Evolutionary conservation across 1,140 invertebrate genomes (phyloP), one percentile per base, ranked within the genome.

Genomic region (Idris sp.): DNA sequence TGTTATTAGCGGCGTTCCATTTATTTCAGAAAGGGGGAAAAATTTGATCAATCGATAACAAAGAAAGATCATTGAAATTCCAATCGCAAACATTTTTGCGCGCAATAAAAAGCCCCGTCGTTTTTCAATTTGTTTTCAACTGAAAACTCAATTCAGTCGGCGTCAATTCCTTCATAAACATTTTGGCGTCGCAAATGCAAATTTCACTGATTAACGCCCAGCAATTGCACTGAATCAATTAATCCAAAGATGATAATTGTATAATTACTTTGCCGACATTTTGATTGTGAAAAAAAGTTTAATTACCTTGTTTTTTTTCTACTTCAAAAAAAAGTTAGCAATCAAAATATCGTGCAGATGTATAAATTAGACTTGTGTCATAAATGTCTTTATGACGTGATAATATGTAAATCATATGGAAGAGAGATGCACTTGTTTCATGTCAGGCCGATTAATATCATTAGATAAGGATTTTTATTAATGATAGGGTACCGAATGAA

Each of bases 391-490:
- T 56, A 48, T 48, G 51, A 58, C 35, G 43, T 56, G 43, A 36
- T 67, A 65, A 65, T 67, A 67, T 58, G 62, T 58, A 67, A 67
- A 67, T 67, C 28, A 56, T 31, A 16, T 13, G 18, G 40, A 15
- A 46, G 22, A 49, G 31, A 67, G 62, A 53, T 67, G 51, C 25
- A 35, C 44, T 58, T 33, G 11, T 14, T 49, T 58, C 43, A 41
- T 35, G 62, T 56, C 51, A 68, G 10, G 30, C 28, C 44, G 51
- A 68, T 68, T 68, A 49, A 68, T 49, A 68, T 58, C 64, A 19
- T 11, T 40, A 43, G 35, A 56, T 58, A 68, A 68, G 11, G 51
- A 68, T 68, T 43, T 58, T 58, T 68, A 68, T 41, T 48, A 68
- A 68, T 58, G 40, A 65, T 38, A 46, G 16, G 40, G 61, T 48